phyloP scores from a whole-genome alignment of 2,888 invertebrate genomes.

The Iphiclides podalirius region DNA sequence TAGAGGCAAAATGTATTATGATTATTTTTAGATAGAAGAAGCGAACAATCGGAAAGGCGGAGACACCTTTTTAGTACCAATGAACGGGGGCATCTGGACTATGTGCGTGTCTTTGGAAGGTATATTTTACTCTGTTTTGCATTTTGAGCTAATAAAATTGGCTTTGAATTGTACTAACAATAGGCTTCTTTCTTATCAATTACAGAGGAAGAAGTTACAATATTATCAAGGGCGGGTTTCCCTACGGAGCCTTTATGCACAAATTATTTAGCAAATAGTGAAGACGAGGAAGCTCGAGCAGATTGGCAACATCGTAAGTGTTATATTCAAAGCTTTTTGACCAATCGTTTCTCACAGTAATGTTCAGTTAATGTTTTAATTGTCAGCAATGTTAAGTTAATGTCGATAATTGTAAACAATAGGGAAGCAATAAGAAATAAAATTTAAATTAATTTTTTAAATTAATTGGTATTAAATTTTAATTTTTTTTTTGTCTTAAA shows the following conservation, averaged over 20 bases:
- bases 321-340: too few relatives aligned
- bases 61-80: slow-evolving; percentile 88
- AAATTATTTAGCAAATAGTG: slow-evolving; percentile 87
- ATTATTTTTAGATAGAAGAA: slow-evolving; percentile 63
- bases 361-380: too few relatives aligned
- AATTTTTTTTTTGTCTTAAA: too few relatives aligned
- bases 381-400: too few relatives aligned
- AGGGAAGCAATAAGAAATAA: too few relatives aligned
- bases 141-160: background rate
- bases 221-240: slow-evolving; percentile 83
- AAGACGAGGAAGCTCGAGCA: slow-evolving; percentile 86
- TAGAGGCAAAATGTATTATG: background rate
- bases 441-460: too few relatives aligned
- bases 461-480: too few relatives aligned
- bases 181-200: slow-evolving; percentile 28
- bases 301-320: slow-evolving; percentile 91
- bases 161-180: slow-evolving; percentile 6
- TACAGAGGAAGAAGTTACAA: slow-evolving; percentile 85
- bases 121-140: slow-evolving; percentile 44
- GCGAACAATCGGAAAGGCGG: slow-evolving; percentile 59
- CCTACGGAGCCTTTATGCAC: slow-evolving; percentile 86
- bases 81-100: slow-evolving; percentile 95
- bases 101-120: slow-evolving; percentile 91
- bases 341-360: too few relatives aligned
- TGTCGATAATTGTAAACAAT: too few relatives aligned